Evolutionary conservation across 2,888 invertebrate genomes (phyloP).

Genomic region (Epicampocera succincta): DNA sequence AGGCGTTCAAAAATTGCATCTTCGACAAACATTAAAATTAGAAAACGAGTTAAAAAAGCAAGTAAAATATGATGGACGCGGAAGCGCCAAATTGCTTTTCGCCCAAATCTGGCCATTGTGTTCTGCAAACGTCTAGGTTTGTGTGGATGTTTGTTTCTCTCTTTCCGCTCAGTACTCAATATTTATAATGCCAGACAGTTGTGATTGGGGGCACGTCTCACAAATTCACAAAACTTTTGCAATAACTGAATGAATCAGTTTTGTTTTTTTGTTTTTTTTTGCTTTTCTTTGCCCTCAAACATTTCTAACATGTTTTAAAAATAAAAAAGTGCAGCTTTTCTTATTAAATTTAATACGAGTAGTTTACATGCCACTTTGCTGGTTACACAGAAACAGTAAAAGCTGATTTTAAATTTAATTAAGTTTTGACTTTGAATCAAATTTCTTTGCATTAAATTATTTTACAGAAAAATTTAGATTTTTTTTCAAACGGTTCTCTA

Average conservation of each 20-base stretch:
- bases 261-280: conserved; percentile 10
- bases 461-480: background rate
- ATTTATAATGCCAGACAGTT: conserved; percentile 36
- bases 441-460: background rate
- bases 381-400: conserved; percentile 7
- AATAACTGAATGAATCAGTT: conserved; percentile 7
- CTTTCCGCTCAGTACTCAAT: conserved; percentile 18
- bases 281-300: background rate
- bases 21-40: background rate
- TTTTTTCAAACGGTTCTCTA: no score
- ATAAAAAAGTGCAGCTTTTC: background rate
- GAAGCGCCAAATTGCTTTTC: background rate
- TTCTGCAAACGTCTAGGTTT: background rate
- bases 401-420: conserved; percentile 5
- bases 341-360: background rate
- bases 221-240: conserved; percentile 23
- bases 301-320: background rate
- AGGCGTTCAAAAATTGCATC: no score
- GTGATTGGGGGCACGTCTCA: conserved; percentile 66
- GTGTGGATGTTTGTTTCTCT: background rate
- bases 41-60: background rate
- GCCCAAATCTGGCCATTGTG: background rate
- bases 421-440: background rate
- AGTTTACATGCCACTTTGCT: background rate
- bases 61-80: background rate